Conservation (phyloP, 1,140 invertebrate species). For the Caerostris darwini region DNA sequence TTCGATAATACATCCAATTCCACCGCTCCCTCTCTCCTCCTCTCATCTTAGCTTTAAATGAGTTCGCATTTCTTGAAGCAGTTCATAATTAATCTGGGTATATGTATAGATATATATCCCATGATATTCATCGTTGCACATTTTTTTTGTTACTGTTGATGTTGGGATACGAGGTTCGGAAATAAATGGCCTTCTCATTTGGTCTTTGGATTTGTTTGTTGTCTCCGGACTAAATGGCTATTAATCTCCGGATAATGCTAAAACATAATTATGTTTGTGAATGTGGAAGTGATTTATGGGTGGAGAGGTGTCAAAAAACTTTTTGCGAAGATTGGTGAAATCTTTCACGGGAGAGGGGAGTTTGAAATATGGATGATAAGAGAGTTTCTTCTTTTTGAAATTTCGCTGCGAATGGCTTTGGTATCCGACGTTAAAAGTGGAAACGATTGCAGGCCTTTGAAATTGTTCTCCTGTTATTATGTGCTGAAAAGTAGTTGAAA, state of each 20-base stretch:
- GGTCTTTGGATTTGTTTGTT: constrained; percentile 26
- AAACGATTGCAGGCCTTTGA: neutral
- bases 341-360: neutral
- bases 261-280: constrained; percentile 54
- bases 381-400: neutral
- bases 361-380: constrained; percentile 17
- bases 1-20: constrained; percentile 48
- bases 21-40: neutral
- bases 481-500: neutral
- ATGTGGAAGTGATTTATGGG: constrained; percentile 43
- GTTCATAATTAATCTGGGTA: constrained; percentile 45
- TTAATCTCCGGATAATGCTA: constrained; percentile 48
- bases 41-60: neutral
- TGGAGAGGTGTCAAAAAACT: neutral
- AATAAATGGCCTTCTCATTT: constrained; percentile 43
- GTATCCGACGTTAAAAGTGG: neutral
- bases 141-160: neutral
- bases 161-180: neutral
- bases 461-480: neutral
- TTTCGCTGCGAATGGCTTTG: neutral
- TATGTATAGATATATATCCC: too few species aligned
- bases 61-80: constrained; percentile 41
- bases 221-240: constrained; percentile 41
- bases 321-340: constrained; percentile 16
- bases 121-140: constrained; percentile 14